Percentiles rank a stretch among this genome's conserved stretches.
phyloP scores from a whole-genome alignment of 2,888 invertebrate genomes.

The Zaprionus obscuricornis region DNA sequence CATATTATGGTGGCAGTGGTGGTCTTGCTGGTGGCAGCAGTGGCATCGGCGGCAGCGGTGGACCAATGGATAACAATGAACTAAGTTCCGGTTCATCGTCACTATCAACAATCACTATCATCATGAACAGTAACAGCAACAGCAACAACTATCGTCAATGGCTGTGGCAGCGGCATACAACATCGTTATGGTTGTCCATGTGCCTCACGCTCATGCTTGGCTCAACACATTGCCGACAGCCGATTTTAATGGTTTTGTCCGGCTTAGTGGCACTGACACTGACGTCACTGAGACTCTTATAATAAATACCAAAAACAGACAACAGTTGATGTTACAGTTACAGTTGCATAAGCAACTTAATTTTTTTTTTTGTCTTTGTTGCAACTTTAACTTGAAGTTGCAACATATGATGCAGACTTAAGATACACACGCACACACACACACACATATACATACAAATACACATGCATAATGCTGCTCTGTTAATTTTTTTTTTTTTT shows the following conservation, averaged over 20 bases:
- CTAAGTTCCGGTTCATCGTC: slow-evolving; percentile 71
- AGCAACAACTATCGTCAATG: too few relatives aligned
- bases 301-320: slow-evolving; percentile 61
- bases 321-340: slow-evolving; percentile 41
- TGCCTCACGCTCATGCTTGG: too few relatives aligned
- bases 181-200: too few relatives aligned
- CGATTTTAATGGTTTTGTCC: slow-evolving; percentile 76
- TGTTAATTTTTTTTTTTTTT: too few relatives aligned
- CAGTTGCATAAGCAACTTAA: slow-evolving; percentile 39
- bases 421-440: slow-evolving; percentile 11
- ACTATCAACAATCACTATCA: too few relatives aligned
- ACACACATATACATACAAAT: slow-evolving; percentile 12
- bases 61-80: slow-evolving; percentile 81
- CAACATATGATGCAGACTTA: slow-evolving; percentile 8
- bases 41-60: slow-evolving; percentile 52
- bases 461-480: too few relatives aligned
- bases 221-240: slow-evolving; percentile 55
- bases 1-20: slow-evolving; percentile 68
- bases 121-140: too few relatives aligned
- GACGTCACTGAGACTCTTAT: slow-evolving; percentile 76
- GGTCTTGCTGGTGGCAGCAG: slow-evolving; percentile 38
- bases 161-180: too few relatives aligned
- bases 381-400: not conserved
- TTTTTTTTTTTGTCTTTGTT: slow-evolving; percentile 36
- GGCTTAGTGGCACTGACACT: slow-evolving; percentile 79